Evolutionary conservation across 2,888 invertebrate genomes (phyloP).

Genomic region (Diogma glabrata): DNA sequence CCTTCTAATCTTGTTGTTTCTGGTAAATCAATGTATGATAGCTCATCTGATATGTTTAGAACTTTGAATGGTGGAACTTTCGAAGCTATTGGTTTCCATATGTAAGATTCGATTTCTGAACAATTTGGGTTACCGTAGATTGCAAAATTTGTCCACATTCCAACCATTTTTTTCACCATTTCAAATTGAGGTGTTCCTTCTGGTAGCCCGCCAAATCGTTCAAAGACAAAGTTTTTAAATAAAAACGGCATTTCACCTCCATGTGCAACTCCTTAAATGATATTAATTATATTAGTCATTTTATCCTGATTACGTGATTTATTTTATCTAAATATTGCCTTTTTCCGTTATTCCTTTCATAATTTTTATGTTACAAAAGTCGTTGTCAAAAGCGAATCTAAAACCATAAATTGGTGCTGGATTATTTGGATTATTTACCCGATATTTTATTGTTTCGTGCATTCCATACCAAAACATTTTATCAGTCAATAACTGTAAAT

Average conservation of each 20-base stretch:
- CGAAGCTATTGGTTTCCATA: not conserved
- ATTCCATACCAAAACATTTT: not conserved
- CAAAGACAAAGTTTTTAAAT: too few relatives aligned
- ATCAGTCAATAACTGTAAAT: not conserved
- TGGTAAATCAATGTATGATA: too few relatives aligned
- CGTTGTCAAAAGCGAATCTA: not conserved
- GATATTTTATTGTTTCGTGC: not conserved
- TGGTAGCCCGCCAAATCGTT: too few relatives aligned
- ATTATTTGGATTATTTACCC: not conserved
- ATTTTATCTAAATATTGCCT: too few relatives aligned
- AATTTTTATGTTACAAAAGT: too few relatives aligned
- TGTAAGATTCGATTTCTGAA: not conserved
- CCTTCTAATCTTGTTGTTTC: too few relatives aligned
- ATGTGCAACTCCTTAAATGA: slow-evolving; percentile 43
- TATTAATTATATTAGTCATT: too few relatives aligned
- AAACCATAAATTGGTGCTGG: not conserved
- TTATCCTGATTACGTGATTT: too few relatives aligned
- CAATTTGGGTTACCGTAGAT: slow-evolving; percentile 37
- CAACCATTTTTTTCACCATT: too few relatives aligned
- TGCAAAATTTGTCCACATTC: slow-evolving; percentile 53
- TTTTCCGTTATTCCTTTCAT: too few relatives aligned
- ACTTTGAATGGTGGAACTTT: not conserved
- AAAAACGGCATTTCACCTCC: slow-evolving; percentile 49
- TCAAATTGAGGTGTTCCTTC: too few relatives aligned
- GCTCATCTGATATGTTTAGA: not conserved